phyloP scores from a whole-genome alignment of 2,113 vertebrate species.

The Macquaria australasica region DNA sequence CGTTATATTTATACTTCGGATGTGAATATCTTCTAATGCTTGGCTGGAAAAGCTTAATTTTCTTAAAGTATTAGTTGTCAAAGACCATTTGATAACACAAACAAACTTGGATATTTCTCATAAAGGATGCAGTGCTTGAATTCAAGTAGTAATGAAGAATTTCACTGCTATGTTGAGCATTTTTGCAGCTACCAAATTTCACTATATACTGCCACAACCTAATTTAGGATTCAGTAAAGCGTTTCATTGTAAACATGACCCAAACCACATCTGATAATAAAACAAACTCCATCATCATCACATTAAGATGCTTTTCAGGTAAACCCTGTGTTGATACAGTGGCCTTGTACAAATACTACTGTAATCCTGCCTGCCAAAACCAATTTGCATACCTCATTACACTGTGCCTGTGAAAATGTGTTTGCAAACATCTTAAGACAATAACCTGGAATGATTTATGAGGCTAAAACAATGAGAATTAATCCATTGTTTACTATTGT shows the following conservation, averaged over 20 bases:
- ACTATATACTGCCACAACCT: not conserved
- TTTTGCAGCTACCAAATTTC: constrained; percentile 1
- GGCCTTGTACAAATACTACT: constrained; percentile 22
- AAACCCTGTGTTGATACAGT: constrained; percentile 37
- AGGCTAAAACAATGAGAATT: constrained; percentile 52
- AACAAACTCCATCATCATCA: constrained; percentile 44
- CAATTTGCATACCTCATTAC: constrained; percentile 71
- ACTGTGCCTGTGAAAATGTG: constrained; percentile 15
- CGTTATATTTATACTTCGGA: constrained; percentile 49
- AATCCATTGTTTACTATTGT: constrained; percentile 54
- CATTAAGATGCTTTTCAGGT: constrained; percentile 35
- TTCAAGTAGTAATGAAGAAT: constrained; percentile 5
- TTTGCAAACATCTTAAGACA: constrained; percentile 54
- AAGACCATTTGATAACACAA: not conserved
- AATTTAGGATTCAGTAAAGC: constrained; percentile 13
- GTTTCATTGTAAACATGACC: constrained; percentile 2
- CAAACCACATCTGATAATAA: constrained; percentile 6
- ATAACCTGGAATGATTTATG: constrained; percentile 67
- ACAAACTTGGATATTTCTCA: not conserved
- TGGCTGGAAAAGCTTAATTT: constrained; percentile 16
- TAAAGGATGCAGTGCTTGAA: not conserved
- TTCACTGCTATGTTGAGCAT: not conserved
- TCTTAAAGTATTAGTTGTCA: constrained; percentile 3
- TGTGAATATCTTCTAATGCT: constrained; percentile 8
- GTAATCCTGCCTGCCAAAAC: constrained; percentile 61